Conservation (phyloP, 2,888 invertebrate species). For the Sycophila texana region DNA sequence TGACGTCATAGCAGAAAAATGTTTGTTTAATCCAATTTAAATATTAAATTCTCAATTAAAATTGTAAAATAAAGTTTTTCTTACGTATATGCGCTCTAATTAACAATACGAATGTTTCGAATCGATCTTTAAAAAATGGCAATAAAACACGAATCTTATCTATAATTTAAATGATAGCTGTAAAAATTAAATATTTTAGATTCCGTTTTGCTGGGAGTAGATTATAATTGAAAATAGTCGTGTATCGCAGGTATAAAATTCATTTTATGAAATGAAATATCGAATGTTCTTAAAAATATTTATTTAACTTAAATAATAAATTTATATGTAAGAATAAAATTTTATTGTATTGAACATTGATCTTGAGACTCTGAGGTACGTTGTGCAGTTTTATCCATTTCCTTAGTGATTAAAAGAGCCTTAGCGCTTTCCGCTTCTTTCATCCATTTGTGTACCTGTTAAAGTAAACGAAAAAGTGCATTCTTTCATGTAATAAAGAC, state of each 20-base stretch:
- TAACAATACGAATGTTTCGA: not conserved
- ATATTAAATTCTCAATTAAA: not conserved
- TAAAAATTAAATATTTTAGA: no score
- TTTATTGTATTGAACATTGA: conserved; percentile 68
- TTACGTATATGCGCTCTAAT: not conserved
- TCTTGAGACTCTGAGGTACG: conserved; percentile 62
- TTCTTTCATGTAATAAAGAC: not conserved
- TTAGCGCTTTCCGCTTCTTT: conserved; percentile 79
- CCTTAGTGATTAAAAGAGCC: conserved; percentile 74
- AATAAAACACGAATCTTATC: no score
- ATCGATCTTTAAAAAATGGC: no score
- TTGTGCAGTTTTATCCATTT: conserved; percentile 63
- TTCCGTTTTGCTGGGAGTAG: no score
- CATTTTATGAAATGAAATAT: not conserved
- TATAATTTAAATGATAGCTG: no score
- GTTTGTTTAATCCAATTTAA: not conserved
- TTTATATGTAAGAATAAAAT: conserved; percentile 16
- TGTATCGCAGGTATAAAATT: no score
- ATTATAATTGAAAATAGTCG: no score
- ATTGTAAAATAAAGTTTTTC: not conserved
- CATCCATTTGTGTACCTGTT: conserved; percentile 78
- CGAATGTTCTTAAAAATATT: conserved; percentile 27
- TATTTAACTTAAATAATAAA: conserved; percentile 42
- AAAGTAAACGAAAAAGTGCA: conserved; percentile 38
- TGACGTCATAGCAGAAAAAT: conserved; percentile 27